Conservation (phyloP, 1,140 invertebrate genomes). For the Sycobia sp. region DNA sequence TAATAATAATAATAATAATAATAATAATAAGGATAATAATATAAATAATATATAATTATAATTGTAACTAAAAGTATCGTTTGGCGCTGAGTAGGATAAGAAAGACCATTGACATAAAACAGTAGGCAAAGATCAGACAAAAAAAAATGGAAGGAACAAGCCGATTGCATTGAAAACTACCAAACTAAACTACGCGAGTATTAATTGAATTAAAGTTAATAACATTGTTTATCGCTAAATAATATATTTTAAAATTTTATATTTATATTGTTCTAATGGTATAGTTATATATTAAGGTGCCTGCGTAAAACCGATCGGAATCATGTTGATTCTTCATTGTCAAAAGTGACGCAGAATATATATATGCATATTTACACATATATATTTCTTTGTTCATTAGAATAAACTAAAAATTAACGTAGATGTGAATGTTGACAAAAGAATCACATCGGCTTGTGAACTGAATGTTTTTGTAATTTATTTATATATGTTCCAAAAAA, state of each 20-base stretch:
- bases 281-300: conserved; percentile 8
- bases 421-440: conserved; percentile 6
- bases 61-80: conserved; percentile 37
- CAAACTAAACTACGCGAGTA: conserved; percentile 23
- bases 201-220: conserved; percentile 12
- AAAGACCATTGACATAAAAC: conserved; percentile 11
- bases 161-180: conserved; percentile 30
- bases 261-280: too few relatives aligned
- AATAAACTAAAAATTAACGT: conserved; percentile 16
- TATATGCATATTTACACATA: conserved; percentile 9
- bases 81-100: not conserved
- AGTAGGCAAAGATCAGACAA: conserved; percentile 13
- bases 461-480: conserved; percentile 17
- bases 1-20: conserved; percentile 12
- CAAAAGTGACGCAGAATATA: conserved; percentile 5
- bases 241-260: conserved; percentile 7
- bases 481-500: conserved; percentile 14
- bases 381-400: conserved; percentile 3
- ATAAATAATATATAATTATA: conserved; percentile 32
- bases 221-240: conserved; percentile 9
- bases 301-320: not conserved
- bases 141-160: conserved; percentile 19
- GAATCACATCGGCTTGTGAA: conserved; percentile 13
- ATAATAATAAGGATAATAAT: not conserved
- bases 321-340: not conserved